Base-by-base conservation (phyloP, 2,113 vertebrate species). In the Bostrychus sinensis region DNA sequence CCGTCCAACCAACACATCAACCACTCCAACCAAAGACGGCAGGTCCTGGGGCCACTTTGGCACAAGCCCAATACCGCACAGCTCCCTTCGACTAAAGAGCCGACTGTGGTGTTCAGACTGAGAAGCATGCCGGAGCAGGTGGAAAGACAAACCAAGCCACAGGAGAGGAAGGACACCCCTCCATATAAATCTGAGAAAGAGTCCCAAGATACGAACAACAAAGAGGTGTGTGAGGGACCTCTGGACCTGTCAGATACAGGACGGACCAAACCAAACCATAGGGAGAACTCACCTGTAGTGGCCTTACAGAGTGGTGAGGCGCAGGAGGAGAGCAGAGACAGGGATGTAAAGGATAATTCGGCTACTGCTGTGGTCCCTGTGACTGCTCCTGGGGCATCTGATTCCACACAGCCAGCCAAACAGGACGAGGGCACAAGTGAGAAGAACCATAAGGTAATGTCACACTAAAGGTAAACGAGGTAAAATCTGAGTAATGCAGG, bases 191-290 rank as follows among this genome's bases (percentile, higher is more conserved):
- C 34, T 6, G 81, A 89, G 28, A 77, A 36, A 17, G 61, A 62
- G 3, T 73, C 83, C 25, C 75, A 68, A 17, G 84, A 90, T 58
- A 73, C 30, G 2, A 23, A 58, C 4, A 71, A 19, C n/a, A n/a
- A n/a, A 66, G 80, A 84, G 7, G 17, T 17, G 16, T 13, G 16
- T 1, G 91, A 93, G 1, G 63, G 76, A 3, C 92, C 92, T 51
- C 66, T 93, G 41, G 92, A 93, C 67, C 78, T 93, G 2, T 93
- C 92, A 0, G 89, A 88, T 19, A 56, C 66, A 10, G 85, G 87
- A 8, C 85, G 82, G 56, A 64, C 72, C 46, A 89, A 88, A 71
- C 41, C 71, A 2, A 72, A 30, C 42, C 61, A 75, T 13, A 68
- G 23, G 53, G 50, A 55, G 13, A 46, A 74, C 14, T 56, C 50